phyloP scores from a whole-genome alignment of 2,113 vertebrate species.

The pig (Sus scrofa) region DNA sequence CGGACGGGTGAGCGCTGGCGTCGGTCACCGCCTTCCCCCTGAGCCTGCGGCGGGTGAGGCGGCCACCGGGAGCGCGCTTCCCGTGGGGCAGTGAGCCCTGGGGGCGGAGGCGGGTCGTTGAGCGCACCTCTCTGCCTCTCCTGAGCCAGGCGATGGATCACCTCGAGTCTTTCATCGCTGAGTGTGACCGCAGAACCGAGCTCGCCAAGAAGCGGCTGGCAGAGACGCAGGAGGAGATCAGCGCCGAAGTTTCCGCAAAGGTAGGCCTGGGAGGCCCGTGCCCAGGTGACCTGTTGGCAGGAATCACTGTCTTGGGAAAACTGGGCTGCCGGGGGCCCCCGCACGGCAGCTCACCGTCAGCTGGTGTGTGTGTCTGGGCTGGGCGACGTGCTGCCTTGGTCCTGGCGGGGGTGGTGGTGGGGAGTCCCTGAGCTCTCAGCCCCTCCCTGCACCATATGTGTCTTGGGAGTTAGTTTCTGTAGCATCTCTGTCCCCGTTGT shows the following conservation, averaged over 20 bases:
- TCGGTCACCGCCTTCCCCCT: slow-evolving; percentile 5
- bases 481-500: background rate
- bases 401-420: no score
- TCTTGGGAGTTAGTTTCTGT: no score
- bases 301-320: background rate
- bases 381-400: accelerated
- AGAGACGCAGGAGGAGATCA: slow-evolving; percentile 99
- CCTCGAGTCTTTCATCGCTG: slow-evolving; percentile 98
- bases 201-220: slow-evolving; percentile 98
- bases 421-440: background rate
- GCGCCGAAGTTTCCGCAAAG: slow-evolving; percentile 98
- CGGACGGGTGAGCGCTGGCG: background rate
- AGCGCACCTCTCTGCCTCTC: slow-evolving; percentile 54
- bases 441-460: background rate
- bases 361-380: background rate
- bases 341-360: background rate
- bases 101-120: background rate
- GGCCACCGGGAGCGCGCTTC: slow-evolving; percentile 36
- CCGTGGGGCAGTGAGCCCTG: background rate
- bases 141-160: slow-evolving; percentile 95
- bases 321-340: accelerated
- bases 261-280: slow-evolving; percentile 80
- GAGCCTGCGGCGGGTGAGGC: no score
- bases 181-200: slow-evolving; percentile 98
- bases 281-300: no score